Conservation (phyloP, 1,140 invertebrate genomes). For the Cylas formicarius region DNA sequence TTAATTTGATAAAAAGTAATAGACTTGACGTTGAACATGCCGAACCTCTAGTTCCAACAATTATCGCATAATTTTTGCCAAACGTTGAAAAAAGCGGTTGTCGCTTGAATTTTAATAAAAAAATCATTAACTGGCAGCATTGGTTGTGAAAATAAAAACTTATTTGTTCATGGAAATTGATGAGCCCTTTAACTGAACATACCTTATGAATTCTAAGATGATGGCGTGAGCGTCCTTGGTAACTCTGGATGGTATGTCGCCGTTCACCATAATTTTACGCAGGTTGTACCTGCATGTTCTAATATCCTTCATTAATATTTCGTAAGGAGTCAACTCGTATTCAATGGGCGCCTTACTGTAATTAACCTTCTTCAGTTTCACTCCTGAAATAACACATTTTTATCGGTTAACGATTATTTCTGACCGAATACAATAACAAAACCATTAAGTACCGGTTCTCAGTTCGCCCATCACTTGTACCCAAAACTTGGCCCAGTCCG, state of each 20-base stretch:
- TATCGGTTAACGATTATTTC: not conserved
- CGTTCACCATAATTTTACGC: slow-evolving; percentile 73
- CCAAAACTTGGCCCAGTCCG: slow-evolving; percentile 93
- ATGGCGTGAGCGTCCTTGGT: slow-evolving; percentile 92
- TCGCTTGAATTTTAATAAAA: too few species aligned
- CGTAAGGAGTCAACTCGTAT: slow-evolving; percentile 94
- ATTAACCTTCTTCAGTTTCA: slow-evolving; percentile 87
- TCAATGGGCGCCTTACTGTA: slow-evolving; percentile 65
- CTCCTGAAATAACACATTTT: slow-evolving; percentile 44
- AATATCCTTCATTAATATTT: slow-evolving; percentile 96
- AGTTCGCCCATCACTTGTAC: slow-evolving; percentile 90
- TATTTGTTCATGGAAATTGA: too few species aligned
- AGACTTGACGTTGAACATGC: too few species aligned
- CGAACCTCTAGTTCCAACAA: too few species aligned
- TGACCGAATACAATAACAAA: not conserved
- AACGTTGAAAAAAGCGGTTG: too few species aligned
- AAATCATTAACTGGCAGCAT: too few species aligned
- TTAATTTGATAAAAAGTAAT: too few species aligned
- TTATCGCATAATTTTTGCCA: too few species aligned
- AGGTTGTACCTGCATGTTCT: slow-evolving; percentile 77
- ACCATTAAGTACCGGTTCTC: slow-evolving; percentile 39
- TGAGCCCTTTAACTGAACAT: slow-evolving; percentile 2
- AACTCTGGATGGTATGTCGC: slow-evolving; percentile 71
- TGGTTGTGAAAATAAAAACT: too few species aligned
- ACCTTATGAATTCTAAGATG: slow-evolving; percentile 86